A percentile compares a stretch with the other conserved stretches of the same genome.
These are phyloP conservation scores for Coenonympha arcania DNA, from an alignment of 2,888 invertebrate genomes.

Conservation along the genomic window DNA sequence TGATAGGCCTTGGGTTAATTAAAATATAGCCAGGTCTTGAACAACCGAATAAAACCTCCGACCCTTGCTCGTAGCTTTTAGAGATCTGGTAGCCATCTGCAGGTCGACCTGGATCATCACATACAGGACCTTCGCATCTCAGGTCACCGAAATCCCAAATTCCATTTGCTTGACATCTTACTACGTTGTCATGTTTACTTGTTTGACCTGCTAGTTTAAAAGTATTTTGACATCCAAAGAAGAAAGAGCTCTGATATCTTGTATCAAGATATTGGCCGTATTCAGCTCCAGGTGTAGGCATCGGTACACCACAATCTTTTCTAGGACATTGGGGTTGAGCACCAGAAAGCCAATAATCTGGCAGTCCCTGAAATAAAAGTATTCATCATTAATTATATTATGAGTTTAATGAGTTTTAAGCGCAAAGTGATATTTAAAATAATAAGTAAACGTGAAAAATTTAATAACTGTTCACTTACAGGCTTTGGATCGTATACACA, in stretches of 20 bases:
- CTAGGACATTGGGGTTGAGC: slow-evolving; percentile 88
- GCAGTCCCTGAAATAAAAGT: slow-evolving; percentile 76
- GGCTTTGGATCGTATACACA: slow-evolving; percentile 96
- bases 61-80: slow-evolving; percentile 88
- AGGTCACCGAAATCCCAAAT: slow-evolving; percentile 98
- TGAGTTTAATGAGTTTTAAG: neutral
- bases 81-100: slow-evolving; percentile 92
- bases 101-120: slow-evolving; percentile 95
- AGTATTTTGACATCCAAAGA: slow-evolving; percentile 96
- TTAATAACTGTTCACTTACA: slow-evolving; percentile 47
- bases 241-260: slow-evolving; percentile 93
- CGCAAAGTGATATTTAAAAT: neutral
- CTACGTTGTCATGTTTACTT: slow-evolving; percentile 91
- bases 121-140: slow-evolving; percentile 96
- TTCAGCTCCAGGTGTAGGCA: slow-evolving; percentile 93
- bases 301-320: slow-evolving; percentile 91
- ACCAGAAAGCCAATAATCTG: slow-evolving; percentile 93
- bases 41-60: slow-evolving; percentile 92
- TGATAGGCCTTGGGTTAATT: slow-evolving; percentile 91
- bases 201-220: slow-evolving; percentile 95
- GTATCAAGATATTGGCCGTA: slow-evolving; percentile 92
- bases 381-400: neutral
- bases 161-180: slow-evolving; percentile 91
- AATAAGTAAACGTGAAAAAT: neutral
- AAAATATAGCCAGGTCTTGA: slow-evolving; percentile 93